Conservation (phyloP, 2,113 vertebrate species). For the Megatriorchis doriae region DNA sequence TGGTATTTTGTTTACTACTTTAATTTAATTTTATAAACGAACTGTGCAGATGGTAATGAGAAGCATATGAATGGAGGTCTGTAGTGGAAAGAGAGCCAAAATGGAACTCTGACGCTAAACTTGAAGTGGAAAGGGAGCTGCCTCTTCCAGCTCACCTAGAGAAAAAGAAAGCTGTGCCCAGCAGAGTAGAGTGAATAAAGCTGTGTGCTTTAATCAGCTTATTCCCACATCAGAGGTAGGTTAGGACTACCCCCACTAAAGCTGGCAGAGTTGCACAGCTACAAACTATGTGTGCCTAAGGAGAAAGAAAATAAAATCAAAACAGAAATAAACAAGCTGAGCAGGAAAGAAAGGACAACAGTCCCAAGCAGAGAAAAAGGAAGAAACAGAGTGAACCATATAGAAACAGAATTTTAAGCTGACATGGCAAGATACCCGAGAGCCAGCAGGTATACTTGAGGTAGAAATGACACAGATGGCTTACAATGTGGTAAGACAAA, state of each 20-base stretch:
- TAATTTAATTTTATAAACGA: conserved; percentile 61
- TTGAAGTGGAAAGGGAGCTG: background rate
- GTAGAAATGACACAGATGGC: background rate
- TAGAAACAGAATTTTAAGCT: background rate
- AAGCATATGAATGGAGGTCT: conserved; percentile 42
- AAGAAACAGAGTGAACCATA: background rate
- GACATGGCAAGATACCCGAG: background rate
- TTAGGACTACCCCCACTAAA: background rate
- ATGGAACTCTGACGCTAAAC: background rate
- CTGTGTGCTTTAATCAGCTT: background rate
- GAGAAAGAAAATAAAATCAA: background rate
- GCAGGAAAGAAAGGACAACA: background rate
- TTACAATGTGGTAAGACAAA: background rate
- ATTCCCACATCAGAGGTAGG: background rate
- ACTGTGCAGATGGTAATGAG: background rate
- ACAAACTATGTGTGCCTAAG: background rate
- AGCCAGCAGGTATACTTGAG: background rate
- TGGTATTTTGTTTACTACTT: conserved; percentile 63
- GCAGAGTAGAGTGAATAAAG: background rate
- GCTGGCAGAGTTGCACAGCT: background rate
- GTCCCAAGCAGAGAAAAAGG: background rate
- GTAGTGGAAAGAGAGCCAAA: background rate
- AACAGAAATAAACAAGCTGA: background rate
- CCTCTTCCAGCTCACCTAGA: background rate
- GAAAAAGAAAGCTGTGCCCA: background rate